These are phyloP conservation scores for Cossypha caffra DNA, from an alignment of 2,797 vertebrate species.

Conservation along the genomic window DNA sequence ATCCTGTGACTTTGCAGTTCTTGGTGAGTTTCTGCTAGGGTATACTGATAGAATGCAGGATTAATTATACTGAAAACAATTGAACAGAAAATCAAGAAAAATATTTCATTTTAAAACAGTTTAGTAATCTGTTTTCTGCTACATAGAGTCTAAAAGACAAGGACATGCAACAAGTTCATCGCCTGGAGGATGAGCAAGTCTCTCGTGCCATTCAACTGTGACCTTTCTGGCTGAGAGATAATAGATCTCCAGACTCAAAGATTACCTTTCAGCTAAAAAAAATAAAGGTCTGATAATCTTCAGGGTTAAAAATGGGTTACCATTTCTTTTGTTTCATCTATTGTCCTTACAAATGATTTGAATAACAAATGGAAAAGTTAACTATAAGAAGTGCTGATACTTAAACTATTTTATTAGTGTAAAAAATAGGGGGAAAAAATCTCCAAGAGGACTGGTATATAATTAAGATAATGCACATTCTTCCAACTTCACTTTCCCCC, in stretches of 20 bases:
- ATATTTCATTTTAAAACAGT: neutral
- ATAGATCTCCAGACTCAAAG: neutral
- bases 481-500: neutral
- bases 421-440: neutral
- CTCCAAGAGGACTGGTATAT: neutral
- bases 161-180: neutral
- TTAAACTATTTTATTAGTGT: neutral
- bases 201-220: neutral
- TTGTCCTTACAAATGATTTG: neutral
- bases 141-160: neutral
- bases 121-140: neutral
- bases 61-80: neutral
- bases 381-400: neutral
- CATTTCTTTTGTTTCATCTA: neutral
- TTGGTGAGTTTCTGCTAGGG: neutral
- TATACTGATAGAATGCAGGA: neutral
- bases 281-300: neutral
- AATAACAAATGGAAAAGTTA: neutral
- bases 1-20: neutral
- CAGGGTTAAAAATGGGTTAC: neutral
- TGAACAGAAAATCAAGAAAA: neutral
- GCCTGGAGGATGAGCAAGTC: neutral
- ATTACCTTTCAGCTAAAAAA: neutral
- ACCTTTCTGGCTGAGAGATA: neutral
- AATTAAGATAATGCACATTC: neutral